These are phyloP conservation scores for Ephialtes manifestator DNA, from an alignment of 2,888 invertebrate genomes.

Conservation along the genomic window DNA sequence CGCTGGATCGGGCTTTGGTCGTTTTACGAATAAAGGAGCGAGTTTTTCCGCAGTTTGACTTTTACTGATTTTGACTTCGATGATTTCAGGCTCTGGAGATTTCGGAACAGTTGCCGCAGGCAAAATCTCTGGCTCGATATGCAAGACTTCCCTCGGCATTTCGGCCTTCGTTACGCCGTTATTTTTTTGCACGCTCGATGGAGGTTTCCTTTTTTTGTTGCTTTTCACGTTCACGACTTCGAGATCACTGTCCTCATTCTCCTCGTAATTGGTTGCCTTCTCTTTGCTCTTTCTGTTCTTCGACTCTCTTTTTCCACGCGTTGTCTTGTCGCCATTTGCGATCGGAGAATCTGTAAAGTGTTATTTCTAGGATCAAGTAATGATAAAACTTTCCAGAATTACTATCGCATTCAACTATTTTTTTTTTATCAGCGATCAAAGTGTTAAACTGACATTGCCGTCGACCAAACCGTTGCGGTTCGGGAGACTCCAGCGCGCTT, in stretches of 20 bases:
- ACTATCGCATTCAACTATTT: constrained; percentile 7
- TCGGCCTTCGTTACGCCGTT: constrained; percentile 17
- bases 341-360: constrained; percentile 66
- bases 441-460: constrained; percentile 79
- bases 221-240: constrained; percentile 13
- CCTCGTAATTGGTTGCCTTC: constrained; percentile 42
- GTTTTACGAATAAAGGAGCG: constrained; percentile 91
- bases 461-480: constrained; percentile 71
- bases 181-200: constrained; percentile 8
- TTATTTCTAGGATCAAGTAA: constrained; percentile 12
- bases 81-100: constrained; percentile 31
- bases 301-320: constrained; percentile 21
- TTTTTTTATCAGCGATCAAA: constrained; percentile 83
- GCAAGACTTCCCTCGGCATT: neutral
- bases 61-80: constrained; percentile 72
- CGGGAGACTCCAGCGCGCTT: constrained; percentile 73
- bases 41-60: constrained; percentile 79
- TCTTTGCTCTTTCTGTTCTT: constrained; percentile 49
- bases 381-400: constrained; percentile 22
- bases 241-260: constrained; percentile 34
- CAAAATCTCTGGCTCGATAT: neutral
- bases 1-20: constrained; percentile 87
- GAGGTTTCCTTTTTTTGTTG: constrained; percentile 35
- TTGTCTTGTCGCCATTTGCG: constrained; percentile 69
- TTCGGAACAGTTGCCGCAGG: neutral